These are phyloP conservation scores for Sus scrofa DNA, from an alignment of 2,113 vertebrate species.

Conservation along the genomic window DNA sequence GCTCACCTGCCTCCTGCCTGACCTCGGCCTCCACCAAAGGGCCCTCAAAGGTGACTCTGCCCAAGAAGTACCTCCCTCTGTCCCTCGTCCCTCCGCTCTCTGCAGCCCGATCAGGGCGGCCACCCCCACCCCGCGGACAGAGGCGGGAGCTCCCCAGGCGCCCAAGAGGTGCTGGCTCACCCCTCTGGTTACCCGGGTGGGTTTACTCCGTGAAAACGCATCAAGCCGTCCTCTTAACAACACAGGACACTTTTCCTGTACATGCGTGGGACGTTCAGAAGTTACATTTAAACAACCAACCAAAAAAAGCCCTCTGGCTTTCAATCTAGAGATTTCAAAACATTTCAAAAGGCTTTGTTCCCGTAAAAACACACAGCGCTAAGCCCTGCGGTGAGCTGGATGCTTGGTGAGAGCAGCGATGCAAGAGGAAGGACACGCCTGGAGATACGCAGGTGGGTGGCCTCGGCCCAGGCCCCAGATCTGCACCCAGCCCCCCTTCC, in stretches of 20 bases:
- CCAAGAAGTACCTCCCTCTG: rapidly evolving
- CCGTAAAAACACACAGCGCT: not conserved
- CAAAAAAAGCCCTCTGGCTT: not conserved
- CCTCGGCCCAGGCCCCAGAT: not conserved
- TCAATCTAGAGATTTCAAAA: not conserved
- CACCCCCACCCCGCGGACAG: rapidly evolving
- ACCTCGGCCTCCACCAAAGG: not conserved
- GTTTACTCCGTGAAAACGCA: not conserved
- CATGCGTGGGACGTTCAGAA: rapidly evolving
- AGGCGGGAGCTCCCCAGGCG: rapidly evolving
- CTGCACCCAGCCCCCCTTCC: too few species aligned
- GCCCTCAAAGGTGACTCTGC: not conserved
- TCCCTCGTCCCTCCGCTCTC: rapidly evolving
- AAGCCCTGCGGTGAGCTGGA: rapidly evolving
- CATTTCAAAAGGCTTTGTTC: not conserved
- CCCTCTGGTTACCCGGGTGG: not conserved
- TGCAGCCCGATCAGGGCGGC: rapidly evolving
- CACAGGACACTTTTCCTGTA: rapidly evolving
- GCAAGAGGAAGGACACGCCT: not conserved
- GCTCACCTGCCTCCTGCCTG: not conserved
- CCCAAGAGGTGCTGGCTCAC: not conserved
- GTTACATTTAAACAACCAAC: not conserved
- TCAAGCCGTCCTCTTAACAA: rapidly evolving
- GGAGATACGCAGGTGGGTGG: rapidly evolving
- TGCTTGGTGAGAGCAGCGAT: not conserved